A percentile compares a stretch with the other conserved stretches of the same genome.
These are phyloP conservation scores for Aphelenchoides avenae DNA, from an alignment of 1,140 invertebrate species.

Conservation along the genomic window DNA sequence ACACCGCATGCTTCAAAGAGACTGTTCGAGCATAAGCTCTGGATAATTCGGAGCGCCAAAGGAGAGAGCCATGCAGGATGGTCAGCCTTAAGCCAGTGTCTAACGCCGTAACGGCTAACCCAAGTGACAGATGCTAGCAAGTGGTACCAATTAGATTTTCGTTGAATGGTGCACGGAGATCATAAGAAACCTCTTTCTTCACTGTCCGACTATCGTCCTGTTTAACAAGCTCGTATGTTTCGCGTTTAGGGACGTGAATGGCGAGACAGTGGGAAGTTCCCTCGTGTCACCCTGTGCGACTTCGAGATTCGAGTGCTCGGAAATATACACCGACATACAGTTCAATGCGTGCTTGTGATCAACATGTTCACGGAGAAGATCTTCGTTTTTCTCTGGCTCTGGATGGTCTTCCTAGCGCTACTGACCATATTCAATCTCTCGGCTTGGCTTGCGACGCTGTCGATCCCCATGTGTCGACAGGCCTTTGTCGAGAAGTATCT, in stretches of 20 bases:
- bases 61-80: no score
- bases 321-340: slow-evolving; percentile 60
- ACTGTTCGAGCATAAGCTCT: no score
- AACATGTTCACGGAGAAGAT: slow-evolving; percentile 58
- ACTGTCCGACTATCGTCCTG: no score
- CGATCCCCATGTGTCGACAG: slow-evolving; percentile 44
- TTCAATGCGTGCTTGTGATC: slow-evolving; percentile 56
- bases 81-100: no score
- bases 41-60: no score
- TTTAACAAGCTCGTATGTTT: no score
- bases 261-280: slow-evolving; percentile 60
- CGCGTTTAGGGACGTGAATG: slow-evolving; percentile 50
- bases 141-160: no score
- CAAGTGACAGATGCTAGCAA: no score
- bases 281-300: slow-evolving; percentile 60
- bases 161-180: slow-evolving; percentile 1
- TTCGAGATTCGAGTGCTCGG: slow-evolving; percentile 61
- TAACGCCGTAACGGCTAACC: no score
- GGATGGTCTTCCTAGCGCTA: slow-evolving; percentile 51
- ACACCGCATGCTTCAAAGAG: no score
- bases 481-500: slow-evolving; percentile 55
- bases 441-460: slow-evolving; percentile 54
- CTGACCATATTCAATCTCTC: slow-evolving; percentile 50
- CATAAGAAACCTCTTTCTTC: background rate
- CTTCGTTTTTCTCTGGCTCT: slow-evolving; percentile 60